A percentile compares a stretch with the other conserved stretches of the same genome.
Evolutionary conservation across 2,797 vertebrate genomes (phyloP).

Genomic region (Threskiornis aethiopicus): DNA sequence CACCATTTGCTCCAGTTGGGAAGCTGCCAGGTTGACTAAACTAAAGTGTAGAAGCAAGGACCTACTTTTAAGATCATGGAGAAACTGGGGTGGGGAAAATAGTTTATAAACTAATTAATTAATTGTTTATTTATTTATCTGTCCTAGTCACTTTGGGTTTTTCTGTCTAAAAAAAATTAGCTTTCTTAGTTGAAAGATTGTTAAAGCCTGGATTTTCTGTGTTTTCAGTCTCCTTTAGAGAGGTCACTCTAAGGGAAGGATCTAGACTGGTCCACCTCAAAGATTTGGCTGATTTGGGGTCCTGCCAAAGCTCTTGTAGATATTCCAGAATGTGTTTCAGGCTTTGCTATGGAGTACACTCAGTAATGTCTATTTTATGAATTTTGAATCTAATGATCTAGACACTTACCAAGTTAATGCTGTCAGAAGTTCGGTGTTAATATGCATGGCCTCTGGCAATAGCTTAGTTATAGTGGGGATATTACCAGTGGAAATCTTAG

Average conservation of each 20-base stretch:
- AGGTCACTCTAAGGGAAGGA: background rate
- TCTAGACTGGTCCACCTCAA: background rate
- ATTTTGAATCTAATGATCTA: slow-evolving; percentile 13
- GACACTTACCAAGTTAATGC: slow-evolving; percentile 2
- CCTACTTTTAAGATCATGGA: background rate
- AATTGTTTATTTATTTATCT: background rate
- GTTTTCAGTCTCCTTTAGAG: background rate
- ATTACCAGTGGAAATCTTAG: slow-evolving; percentile 49
- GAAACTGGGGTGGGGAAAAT: background rate
- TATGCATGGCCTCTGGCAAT: background rate
- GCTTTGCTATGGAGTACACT: background rate
- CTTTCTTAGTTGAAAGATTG: background rate
- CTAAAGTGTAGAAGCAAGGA: background rate
- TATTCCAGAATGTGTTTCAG: background rate
- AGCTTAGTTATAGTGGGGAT: background rate
- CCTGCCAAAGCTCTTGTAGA: background rate
- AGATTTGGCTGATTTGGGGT: background rate
- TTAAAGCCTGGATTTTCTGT: background rate
- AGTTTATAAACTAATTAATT: background rate
- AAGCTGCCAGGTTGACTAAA: background rate
- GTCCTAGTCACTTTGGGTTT: background rate
- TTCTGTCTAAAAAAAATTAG: background rate
- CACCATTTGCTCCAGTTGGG: background rate
- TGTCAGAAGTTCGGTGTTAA: slow-evolving; percentile 19
- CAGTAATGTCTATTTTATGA: background rate